These are phyloP conservation scores for Monodelphis domestica DNA, from an alignment of 2,797 vertebrate genomes.

Conservation along the genomic window DNA sequence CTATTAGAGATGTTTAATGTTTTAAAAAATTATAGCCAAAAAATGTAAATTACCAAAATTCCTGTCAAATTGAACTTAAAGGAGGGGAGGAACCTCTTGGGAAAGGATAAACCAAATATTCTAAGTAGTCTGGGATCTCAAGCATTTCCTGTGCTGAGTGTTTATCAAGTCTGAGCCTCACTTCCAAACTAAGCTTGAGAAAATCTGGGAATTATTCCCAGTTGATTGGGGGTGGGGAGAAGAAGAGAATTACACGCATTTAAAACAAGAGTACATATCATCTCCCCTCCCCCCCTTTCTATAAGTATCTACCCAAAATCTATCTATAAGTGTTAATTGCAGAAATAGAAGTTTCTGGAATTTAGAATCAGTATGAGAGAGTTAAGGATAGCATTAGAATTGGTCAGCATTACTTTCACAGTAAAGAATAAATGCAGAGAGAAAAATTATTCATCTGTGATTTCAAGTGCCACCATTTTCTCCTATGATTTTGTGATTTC, in stretches of 20 bases:
- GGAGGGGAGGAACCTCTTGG: slow-evolving; percentile 76
- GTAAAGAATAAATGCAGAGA: neutral
- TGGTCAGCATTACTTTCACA: slow-evolving; percentile 54
- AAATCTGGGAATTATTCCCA: slow-evolving; percentile 81
- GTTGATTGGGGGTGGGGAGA: slow-evolving; percentile 49
- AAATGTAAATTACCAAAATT: slow-evolving; percentile 64
- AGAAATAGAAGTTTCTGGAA: slow-evolving; percentile 63
- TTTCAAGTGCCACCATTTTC: slow-evolving; percentile 2
- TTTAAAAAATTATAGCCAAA: slow-evolving; percentile 74
- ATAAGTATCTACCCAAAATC: slow-evolving; percentile 67
- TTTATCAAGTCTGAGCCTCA: slow-evolving; percentile 79
- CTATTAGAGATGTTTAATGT: slow-evolving; percentile 64
- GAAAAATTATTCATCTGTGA: slow-evolving; percentile 54
- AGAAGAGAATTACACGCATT: slow-evolving; percentile 58
- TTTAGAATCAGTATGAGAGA: slow-evolving; percentile 56
- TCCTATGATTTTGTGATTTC: slow-evolving; percentile 19
- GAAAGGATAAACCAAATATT: slow-evolving; percentile 73
- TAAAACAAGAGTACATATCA: slow-evolving; percentile 65
- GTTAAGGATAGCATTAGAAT: slow-evolving; percentile 58
- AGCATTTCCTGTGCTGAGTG: slow-evolving; percentile 84
- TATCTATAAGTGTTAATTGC: slow-evolving; percentile 53
- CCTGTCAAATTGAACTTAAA: slow-evolving; percentile 72
- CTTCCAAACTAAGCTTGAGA: slow-evolving; percentile 76
- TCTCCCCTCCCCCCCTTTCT: slow-evolving; percentile 32
- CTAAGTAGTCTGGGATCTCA: slow-evolving; percentile 82